Evolutionary conservation across 2,888 invertebrate genomes (phyloP), one percentile per base, ranked within the genome.

Genomic region (Troides oblongomaculatus): DNA sequence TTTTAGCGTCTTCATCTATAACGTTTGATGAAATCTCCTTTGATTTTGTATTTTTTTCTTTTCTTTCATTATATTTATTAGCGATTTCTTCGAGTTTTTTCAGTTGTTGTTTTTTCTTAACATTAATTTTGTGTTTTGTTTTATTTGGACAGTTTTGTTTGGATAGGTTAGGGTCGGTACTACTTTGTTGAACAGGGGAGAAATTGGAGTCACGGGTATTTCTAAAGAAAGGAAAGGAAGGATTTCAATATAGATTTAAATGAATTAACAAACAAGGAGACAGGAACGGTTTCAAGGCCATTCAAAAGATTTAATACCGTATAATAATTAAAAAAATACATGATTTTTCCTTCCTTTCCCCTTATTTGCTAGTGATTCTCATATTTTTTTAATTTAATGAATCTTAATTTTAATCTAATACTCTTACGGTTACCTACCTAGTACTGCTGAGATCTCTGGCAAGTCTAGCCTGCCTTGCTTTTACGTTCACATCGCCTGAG

Each of bases 141-240:
- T 86, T 86, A 53, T 75, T 81, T 74, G 79, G 74, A 12, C 74
- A 70, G 18, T 74, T 72, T 71, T 75, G 73, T 76, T 83, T 85
- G 74, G 80, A 81, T 50, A 84, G 77, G 72, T 83, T 84, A 66
- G 85, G 81, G 72, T 87, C 85, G 72, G 83, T 84, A 72, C 76
- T 81, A 78, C 80, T 86, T 82, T 83, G 81, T 82, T 86, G 84
- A 75, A 82, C 73, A 71, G 80, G 74, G 73, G 83, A 74, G 72
- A 79, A 77, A 70, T 78, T 77, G 76, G 84, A 75, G 73, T 86
- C 85, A 84, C 86, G 84, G 74, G 76, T 72, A 74, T 80, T 81
- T 87, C 92, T 92, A 91, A 63, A 81, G 82, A 88, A 84, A 81
- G 91, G 89, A 90, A 90, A 92, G 91, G 91, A 90, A 89, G 90